Evolutionary conservation across 2,113 vertebrate genomes (phyloP), one percentile per base, ranked within the genome.

Genomic region (Periophthalmodon schlosseri): DNA sequence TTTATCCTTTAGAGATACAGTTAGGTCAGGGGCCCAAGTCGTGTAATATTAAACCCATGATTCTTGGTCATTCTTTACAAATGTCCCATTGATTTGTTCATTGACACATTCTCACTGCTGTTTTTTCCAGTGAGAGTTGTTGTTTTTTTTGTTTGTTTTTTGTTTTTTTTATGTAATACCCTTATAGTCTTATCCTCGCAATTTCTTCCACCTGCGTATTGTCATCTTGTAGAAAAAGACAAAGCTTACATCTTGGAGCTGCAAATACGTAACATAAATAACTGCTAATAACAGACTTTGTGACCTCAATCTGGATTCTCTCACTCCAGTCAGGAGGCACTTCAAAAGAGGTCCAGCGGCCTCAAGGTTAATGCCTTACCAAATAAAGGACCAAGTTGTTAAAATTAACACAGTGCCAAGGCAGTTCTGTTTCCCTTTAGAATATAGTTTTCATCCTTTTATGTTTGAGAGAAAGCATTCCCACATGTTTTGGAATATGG

Each of bases 41-140:
- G 92, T 95, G 93, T 95, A 95, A 96, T 96, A 96, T 96, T 96
- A 96, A 96, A 94, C 91, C 93, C 90, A 92, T 92, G 93, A 96
- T 96, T 94, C 95, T 95, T 97, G 92, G 95, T 93, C 92, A 94
- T 91, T 93, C 85, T 77, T 97, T 96, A 95, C 89, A 95, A 90
- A 91, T 88, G 91, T 91, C 91, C 87, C 94, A 94, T 94, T 95
- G 94, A 97, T 96, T 92, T 94, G 89, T 90, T 89, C 93, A 96
- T 95, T 93, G 93, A 93, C 92, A 95, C 95, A 39, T 76, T 81
- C 68, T 65, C 20, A 63, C 2, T 36, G 71, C 79, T 86, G 56
- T 75, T 66, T 83, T 65, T 15, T 34, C 24, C 28, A 81, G 74
- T 69, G 58, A 77, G 49, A 68, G 14, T 28, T 28, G 28, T 1